Evolutionary conservation across 1,140 invertebrate genomes (phyloP), one percentile per base, ranked within the genome.

Genomic region (Solenopsis invicta): DNA sequence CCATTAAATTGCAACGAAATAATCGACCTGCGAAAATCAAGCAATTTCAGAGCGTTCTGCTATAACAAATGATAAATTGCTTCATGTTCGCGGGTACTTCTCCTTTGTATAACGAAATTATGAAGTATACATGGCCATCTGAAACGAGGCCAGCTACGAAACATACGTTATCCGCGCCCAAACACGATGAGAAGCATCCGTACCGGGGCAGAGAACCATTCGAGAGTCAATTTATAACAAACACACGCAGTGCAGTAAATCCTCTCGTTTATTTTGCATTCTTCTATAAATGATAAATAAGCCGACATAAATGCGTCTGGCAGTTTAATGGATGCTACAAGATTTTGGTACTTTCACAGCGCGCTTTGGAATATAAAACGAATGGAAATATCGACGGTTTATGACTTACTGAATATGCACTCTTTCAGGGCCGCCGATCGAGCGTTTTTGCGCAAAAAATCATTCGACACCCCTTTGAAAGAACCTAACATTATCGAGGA

Each of bases 201-300:
- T n/a, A 50, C 12, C 18, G n/a, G 12, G 13, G 18, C 21, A 9
- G 9, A 16, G 2, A 48, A 72, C 12, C 6, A 72, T 59, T 59
- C 18, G 13, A 12, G n/a, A 21, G 5, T n/a, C 41, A 48, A 61
- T 74, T 78, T 56, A 41, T 59, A 29, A 59, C 52, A 72, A 72
- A 74, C 37, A 67, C 12, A 8, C 12, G 18, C n/a, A n/a, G n/a
- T n/a, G 66, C 18, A 34, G 10, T 84, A 74, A 84, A 84, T 74
- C 54, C 29, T 48, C 48, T 61, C 29, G 6, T 50, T 41, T 71
- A 54, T 81, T 56, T 71, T 66, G 50, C 50, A 41, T 61, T 74
- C 54, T 16, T 37, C 24, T 54, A 62, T 56, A 16, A 67, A 80
- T 80, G 37, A 84, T 34, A 74, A 74, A 74, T 29, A 24, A 37